Evolutionary conservation across 2,113 vertebrate species (phyloP), one percentile per base, ranked within the genome.

Genomic region (Melanotaenia duboulayi): DNA sequence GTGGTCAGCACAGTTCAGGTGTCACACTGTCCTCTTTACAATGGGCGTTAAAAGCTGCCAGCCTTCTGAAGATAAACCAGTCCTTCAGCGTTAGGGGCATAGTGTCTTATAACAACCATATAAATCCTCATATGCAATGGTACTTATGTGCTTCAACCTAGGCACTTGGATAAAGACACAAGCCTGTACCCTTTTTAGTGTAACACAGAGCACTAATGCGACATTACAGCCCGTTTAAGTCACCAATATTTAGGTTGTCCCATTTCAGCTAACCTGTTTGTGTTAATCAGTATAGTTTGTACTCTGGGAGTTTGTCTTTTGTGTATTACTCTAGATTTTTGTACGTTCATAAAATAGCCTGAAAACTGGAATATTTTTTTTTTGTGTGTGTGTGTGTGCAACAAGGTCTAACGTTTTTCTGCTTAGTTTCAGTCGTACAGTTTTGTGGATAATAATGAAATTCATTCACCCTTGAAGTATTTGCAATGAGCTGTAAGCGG

Each of bases 81-180:
- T 82, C 76, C 74, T 85, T 84, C 59, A 69, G 57, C 58, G 72
- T 60, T 70, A 24, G 73, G 89, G 82, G 63, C 82, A 66, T 54
- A 84, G 91, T 92, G 89, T 90, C 90, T 91, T 91, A 83, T 49
- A 83, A 74, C 73, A 82, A 89, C 80, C 73, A 69, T 37, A 46
- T 61, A 71, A 74, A 76, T 80, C 87, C 80, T 92, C 87, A 68
- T 37, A 64, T 61, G n/a, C 28, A 71, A 54, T 46, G 71, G 63
- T 87, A 80, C 75, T 73, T 37, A 74, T 54, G 55, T 17, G 14
- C 49, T 67, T 80, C 28, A 35, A 28, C 23, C 54, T 61, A 40
- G 5, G 37, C 35, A 44, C 37, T 10, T 28, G 11, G 17, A 24
- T 7, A 62, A 4, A 54, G 8, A 52, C 52, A 50, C 4, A 46